Evolutionary conservation across 2,888 invertebrate species (phyloP), one percentile per base, ranked within the genome.

Genomic region (Limnephilus marmoratus): DNA sequence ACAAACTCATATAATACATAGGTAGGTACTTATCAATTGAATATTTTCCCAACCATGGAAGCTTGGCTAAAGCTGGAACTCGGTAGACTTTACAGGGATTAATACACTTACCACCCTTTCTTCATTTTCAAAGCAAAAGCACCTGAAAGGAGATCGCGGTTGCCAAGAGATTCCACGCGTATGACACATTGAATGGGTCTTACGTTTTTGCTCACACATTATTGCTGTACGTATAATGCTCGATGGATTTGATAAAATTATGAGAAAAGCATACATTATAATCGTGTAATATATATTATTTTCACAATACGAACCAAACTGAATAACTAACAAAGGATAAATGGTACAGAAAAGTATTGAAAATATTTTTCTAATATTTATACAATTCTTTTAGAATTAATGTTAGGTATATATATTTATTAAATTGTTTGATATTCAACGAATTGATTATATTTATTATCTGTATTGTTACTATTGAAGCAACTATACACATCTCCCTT

Each of bases 121-220:
- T 49, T 45, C 29, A 29, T 13, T 86, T 86, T 86, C 86, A 86
- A 86, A 83, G n/a, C 86, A 86, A 86, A 29, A 86, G 49, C 49
- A n/a, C 29, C 49, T 45, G 37, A 24, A 86, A 85, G n/a, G 29
- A 45, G 3, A 13, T 86, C 7, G 11, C n/a, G 45, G 86, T 86
- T 86, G 86, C 86, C 45, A 86, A 86, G 86, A 13, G 86, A 86
- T 45, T 5, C 5, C 49, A 86, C 37, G 45, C 45, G 4, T 49
- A 68, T n/a, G 2, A 68, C 68, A 68, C 68, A 9, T n/a, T n/a
- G 24, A 68, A 68, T 68, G 68, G 24, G 24, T n/a, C 4, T 68
- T 68, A 68, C 9, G 68, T 68, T 68, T 24, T 68, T 68, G 24
- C 24, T 9, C 24, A 24, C 68, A 68, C 24, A n/a, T 68, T 68